These are phyloP conservation scores for Saturnia pavonia DNA, from an alignment of 2,888 invertebrate species.

Conservation along the genomic window DNA sequence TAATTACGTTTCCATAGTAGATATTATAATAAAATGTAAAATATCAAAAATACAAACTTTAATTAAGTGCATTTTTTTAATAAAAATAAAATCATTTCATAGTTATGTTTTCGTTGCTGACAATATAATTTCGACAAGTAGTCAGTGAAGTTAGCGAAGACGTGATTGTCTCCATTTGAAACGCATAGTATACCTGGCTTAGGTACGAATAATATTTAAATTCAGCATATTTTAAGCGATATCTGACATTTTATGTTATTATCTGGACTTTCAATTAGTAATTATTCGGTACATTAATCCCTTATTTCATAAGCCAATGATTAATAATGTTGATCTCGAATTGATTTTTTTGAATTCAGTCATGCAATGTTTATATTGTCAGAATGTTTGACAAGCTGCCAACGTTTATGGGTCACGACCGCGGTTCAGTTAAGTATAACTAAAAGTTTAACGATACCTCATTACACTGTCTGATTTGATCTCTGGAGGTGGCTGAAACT, in stretches of 20 bases:
- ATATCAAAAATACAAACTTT: no score
- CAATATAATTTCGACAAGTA: no score
- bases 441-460: conserved; percentile 49
- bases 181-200: no score
- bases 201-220: no score
- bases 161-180: no score
- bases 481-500: conserved; percentile 2
- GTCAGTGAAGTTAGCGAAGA: no score
- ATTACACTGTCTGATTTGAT: conserved; percentile 25
- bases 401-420: conserved; percentile 69
- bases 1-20: no score
- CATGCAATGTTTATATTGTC: conserved; percentile 51
- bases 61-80: no score
- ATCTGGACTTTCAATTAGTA: no score
- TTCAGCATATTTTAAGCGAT: not conserved
- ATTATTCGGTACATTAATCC: not conserved
- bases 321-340: not conserved
- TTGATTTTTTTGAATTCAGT: not conserved
- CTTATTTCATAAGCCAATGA: not conserved
- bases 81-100: no score
- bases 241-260: not conserved
- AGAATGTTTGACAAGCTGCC: conserved; percentile 62
- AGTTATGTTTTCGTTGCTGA: no score
- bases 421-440: conserved; percentile 58
- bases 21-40: no score